These are phyloP conservation scores for Microtus pennsylvanicus DNA, from an alignment of 2,113 vertebrate species.

Conservation along the genomic window DNA sequence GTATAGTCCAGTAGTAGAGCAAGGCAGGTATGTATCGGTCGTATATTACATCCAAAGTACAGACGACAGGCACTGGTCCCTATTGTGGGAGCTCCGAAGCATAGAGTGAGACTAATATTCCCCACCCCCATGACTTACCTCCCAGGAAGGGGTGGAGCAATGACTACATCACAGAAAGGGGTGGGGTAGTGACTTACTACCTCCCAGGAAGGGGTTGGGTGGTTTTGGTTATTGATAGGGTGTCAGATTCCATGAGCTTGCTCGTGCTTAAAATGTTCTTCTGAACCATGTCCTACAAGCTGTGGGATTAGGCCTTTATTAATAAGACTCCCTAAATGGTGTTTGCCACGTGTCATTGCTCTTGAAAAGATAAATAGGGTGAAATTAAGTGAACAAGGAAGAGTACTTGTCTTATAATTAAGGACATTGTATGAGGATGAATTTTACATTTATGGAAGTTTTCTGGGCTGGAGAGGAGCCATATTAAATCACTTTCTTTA, in stretches of 20 bases:
- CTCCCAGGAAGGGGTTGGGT: neutral
- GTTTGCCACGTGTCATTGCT: constrained; percentile 72
- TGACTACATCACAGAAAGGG: too few species aligned
- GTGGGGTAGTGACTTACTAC: neutral
- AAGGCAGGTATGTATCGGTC: neutral
- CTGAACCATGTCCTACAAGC: constrained; percentile 58
- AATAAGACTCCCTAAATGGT: constrained; percentile 73
- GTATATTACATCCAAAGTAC: neutral
- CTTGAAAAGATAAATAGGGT: constrained; percentile 75
- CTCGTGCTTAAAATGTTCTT: constrained; percentile 64
- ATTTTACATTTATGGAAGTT: constrained; percentile 72
- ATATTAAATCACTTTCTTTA: constrained; percentile 70
- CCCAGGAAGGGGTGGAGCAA: neutral
- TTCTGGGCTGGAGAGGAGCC: constrained; percentile 45
- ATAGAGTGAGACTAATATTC: constrained; percentile 9
- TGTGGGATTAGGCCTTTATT: constrained; percentile 68
- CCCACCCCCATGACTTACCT: neutral
- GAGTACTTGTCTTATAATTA: constrained; percentile 79
- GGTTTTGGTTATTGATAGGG: constrained; percentile 33
- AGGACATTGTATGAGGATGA: constrained; percentile 67
- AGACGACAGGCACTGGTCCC: neutral
- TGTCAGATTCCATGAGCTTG: constrained; percentile 31
- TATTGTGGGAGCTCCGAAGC: neutral
- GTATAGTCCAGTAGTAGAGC: neutral
- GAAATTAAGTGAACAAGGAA: constrained; percentile 71